A percentile compares a stretch with the other conserved stretches of the same genome.
Evolutionary conservation across 2,113 vertebrate genomes (phyloP).

Genomic region (Pyrgilauda ruficollis): DNA sequence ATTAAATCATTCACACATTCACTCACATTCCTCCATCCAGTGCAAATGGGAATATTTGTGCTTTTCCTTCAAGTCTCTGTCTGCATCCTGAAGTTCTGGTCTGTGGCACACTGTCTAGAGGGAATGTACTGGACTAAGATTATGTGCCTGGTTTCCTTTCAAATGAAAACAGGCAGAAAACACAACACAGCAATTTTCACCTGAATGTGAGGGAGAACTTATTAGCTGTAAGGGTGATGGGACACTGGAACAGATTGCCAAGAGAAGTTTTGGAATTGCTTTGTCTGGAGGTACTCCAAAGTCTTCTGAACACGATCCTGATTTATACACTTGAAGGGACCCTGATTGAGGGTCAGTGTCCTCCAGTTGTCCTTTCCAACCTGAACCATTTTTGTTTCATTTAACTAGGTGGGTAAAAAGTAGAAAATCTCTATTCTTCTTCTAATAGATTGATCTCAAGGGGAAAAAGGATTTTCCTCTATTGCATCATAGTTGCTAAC

Average conservation of each 20-base stretch:
- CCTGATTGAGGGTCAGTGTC: neutral
- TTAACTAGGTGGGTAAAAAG: neutral
- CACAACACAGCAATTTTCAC: neutral
- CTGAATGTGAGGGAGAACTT: neutral
- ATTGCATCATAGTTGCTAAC: neutral
- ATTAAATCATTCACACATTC: rapidly evolving
- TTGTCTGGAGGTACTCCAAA: neutral
- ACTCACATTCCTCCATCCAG: neutral
- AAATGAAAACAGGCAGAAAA: neutral
- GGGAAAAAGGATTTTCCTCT: neutral
- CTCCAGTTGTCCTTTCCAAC: neutral
- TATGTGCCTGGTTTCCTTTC: neutral
- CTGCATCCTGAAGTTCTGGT: neutral
- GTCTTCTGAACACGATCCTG: neutral
- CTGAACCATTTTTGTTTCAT: neutral
- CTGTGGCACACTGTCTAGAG: neutral
- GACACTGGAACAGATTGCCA: neutral
- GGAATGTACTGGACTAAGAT: rapidly evolving
- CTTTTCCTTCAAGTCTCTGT: neutral
- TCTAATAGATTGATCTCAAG: neutral
- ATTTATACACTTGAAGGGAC: neutral
- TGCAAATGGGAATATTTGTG: neutral
- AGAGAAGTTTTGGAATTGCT: neutral
- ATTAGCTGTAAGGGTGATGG: neutral
- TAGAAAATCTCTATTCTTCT: neutral